Percentiles rank a stretch among this genome's conserved stretches.
Evolutionary conservation across 2,113 vertebrate species (phyloP).

Genomic region (Callipepla squamata): DNA sequence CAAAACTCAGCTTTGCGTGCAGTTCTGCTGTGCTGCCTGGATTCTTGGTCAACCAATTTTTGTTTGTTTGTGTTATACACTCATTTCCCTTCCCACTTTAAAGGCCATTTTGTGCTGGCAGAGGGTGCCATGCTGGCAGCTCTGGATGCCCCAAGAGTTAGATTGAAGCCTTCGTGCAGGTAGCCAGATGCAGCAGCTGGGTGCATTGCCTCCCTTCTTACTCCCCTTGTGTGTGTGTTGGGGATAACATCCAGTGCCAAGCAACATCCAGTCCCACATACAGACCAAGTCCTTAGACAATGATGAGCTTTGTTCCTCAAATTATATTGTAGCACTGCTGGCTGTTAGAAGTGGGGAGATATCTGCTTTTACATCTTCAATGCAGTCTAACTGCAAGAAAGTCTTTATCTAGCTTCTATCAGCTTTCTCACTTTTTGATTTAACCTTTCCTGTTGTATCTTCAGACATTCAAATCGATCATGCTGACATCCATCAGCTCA

Average conservation of each 20-base stretch:
- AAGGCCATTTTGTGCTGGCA: conserved; percentile 24
- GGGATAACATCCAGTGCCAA: not conserved
- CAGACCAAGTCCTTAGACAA: not conserved
- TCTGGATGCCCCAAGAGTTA: not conserved
- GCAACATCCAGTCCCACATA: not conserved
- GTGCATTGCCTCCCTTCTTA: not conserved
- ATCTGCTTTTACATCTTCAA: not conserved
- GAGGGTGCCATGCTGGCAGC: conserved; percentile 40
- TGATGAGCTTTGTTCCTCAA: not conserved
- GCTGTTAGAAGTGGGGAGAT: not conserved
- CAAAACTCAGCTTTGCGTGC: conserved; percentile 58
- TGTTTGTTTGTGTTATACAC: conserved; percentile 65
- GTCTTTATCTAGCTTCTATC: not conserved
- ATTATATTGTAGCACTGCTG: not conserved
- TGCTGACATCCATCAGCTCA: not conserved
- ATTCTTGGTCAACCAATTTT: conserved; percentile 71
- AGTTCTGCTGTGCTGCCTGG: conserved; percentile 39
- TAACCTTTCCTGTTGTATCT: not conserved
- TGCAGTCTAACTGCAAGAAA: not conserved
- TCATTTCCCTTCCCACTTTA: conserved; percentile 60
- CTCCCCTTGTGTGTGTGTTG: not conserved
- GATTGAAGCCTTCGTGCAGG: not conserved
- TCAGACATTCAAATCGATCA: not conserved
- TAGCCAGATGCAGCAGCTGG: not conserved
- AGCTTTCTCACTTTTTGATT: not conserved